These are phyloP conservation scores for Agapornis roseicollis DNA, from an alignment of 2,113 vertebrate genomes.

Conservation along the genomic window DNA sequence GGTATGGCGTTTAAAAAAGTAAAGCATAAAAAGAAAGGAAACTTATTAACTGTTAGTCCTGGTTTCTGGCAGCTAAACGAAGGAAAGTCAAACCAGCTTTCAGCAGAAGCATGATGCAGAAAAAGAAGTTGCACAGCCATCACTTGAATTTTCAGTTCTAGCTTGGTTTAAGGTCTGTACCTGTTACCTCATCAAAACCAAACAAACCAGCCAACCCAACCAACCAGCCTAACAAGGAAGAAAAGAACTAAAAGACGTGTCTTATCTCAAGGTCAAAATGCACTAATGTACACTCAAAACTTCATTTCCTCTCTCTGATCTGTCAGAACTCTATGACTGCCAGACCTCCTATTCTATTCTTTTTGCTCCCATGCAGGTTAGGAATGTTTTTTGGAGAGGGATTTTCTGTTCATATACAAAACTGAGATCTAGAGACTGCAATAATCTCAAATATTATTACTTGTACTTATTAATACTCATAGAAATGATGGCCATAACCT, in stretches of 20 bases:
- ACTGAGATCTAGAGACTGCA: not conserved
- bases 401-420: not conserved
- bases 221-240: not conserved
- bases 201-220: not conserved
- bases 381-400: not conserved
- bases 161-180: not conserved
- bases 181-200: not conserved
- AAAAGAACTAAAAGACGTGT: not conserved
- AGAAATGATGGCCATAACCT: not conserved
- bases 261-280: not conserved
- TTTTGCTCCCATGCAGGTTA: not conserved
- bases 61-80: not conserved
- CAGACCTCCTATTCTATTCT: not conserved
- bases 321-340: not conserved
- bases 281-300: not conserved
- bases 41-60: not conserved
- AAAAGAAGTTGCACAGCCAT: not conserved
- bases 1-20: not conserved
- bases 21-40: not conserved
- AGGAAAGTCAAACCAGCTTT: not conserved
- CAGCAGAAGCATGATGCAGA: not conserved
- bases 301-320: not conserved
- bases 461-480: not conserved
- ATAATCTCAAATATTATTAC: not conserved
- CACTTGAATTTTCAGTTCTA: not conserved